A percentile compares a stretch with the other conserved stretches of the same genome.
These are phyloP conservation scores for Brachyistius frenatus DNA, from an alignment of 2,113 vertebrate species.

Conservation along the genomic window DNA sequence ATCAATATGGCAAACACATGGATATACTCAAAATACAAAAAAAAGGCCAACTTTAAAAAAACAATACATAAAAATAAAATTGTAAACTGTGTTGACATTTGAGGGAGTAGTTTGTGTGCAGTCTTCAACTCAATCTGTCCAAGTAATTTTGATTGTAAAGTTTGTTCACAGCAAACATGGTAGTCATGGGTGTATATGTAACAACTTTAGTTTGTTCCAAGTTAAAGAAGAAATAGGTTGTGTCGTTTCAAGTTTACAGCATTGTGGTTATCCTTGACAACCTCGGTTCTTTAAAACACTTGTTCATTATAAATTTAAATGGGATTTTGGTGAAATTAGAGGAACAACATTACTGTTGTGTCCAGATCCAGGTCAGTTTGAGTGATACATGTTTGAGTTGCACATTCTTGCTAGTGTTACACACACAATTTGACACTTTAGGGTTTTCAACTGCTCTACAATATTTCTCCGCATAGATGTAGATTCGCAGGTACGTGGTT, in stretches of 20 bases:
- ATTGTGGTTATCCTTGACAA: neutral
- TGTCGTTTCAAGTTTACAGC: neutral
- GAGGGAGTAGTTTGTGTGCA: neutral
- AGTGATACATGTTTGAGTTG: neutral
- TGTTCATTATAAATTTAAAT: neutral
- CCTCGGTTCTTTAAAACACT: neutral
- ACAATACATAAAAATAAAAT: too few relatives aligned
- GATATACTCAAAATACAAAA: too few relatives aligned
- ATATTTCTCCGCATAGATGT: neutral
- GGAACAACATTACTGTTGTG: too few relatives aligned
- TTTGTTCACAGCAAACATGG: neutral
- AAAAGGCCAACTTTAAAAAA: too few relatives aligned
- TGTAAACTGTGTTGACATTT: neutral
- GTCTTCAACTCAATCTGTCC: neutral
- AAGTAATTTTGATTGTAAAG: neutral
- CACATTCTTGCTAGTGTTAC: neutral
- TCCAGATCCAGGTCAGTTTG: neutral
- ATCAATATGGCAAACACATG: too few relatives aligned
- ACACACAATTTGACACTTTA: neutral
- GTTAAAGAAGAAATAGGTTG: neutral
- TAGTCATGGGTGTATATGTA: neutral
- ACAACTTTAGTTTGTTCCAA: neutral
- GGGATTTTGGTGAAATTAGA: neutral
- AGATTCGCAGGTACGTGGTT: neutral
- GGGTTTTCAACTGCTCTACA: neutral